These are phyloP conservation scores for Denticeps clupeoides DNA, from an alignment of 2,797 vertebrate species.

Conservation along the genomic window DNA sequence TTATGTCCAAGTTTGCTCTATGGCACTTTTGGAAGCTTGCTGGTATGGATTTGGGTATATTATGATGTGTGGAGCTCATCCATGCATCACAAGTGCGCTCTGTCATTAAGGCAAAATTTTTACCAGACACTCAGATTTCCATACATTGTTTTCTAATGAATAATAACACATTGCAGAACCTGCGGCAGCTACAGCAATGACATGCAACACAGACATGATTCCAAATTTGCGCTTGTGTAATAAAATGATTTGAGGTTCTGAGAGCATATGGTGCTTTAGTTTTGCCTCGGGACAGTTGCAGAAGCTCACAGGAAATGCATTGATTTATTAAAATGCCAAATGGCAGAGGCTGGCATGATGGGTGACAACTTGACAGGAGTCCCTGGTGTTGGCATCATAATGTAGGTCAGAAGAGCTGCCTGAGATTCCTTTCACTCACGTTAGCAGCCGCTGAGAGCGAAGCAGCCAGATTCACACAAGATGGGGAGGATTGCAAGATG, in stretches of 20 bases:
- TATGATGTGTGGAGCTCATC: no score
- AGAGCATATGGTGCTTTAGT: background rate
- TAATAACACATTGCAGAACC: no score
- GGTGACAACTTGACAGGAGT: slow-evolving; percentile 8
- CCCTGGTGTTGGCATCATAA: slow-evolving; percentile 1
- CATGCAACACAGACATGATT: no score
- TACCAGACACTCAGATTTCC: no score
- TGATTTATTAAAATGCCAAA: slow-evolving; percentile 20
- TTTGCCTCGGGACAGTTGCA: background rate
- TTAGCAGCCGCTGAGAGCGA: background rate
- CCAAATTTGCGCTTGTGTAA: background rate
- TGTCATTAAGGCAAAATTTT: background rate
- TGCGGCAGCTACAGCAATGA: no score
- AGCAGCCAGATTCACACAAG: background rate
- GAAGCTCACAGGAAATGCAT: slow-evolving; percentile 4
- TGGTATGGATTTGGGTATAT: no score
- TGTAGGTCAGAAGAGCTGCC: slow-evolving; percentile 14
- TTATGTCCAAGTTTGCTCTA: no score
- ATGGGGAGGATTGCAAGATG: background rate
- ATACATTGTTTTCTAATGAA: no score
- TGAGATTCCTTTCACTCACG: background rate
- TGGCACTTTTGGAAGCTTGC: no score
- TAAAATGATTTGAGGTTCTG: background rate
- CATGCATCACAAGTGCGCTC: no score
- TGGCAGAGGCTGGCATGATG: slow-evolving; percentile 4